A percentile compares a stretch with the other conserved stretches of the same genome.
Evolutionary conservation across 2,888 invertebrate genomes (phyloP).

Genomic region (Plutella xylostella): DNA sequence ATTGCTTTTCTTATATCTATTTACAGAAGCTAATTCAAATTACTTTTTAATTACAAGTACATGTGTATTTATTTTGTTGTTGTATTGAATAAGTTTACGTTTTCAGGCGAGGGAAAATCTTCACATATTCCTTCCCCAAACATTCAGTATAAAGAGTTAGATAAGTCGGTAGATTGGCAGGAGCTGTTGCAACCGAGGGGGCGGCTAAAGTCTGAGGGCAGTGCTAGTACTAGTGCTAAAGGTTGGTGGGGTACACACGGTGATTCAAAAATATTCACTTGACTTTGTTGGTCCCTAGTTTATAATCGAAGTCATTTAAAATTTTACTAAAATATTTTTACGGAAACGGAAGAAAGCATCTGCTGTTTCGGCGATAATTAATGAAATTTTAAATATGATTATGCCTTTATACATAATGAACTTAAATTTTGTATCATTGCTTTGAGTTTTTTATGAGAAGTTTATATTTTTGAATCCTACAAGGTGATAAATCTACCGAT

Average conservation of each 20-base stretch:
- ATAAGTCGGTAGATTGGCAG: constrained; percentile 64
- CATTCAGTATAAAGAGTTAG: constrained; percentile 58
- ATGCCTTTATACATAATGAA: too few relatives aligned
- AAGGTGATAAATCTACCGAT: too few relatives aligned
- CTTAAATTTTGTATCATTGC: too few relatives aligned
- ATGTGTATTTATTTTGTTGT: neutral
- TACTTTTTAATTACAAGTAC: neutral
- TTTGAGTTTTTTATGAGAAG: too few relatives aligned
- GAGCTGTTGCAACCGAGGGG: constrained; percentile 35
- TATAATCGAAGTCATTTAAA: neutral
- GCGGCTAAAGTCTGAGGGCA: constrained; percentile 24
- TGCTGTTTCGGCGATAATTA: too few relatives aligned
- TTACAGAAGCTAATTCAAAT: too few relatives aligned
- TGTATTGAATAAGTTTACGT: constrained; percentile 21
- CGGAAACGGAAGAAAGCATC: too few relatives aligned
- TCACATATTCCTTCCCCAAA: constrained; percentile 50
- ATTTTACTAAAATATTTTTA: too few relatives aligned
- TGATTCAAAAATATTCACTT: neutral
- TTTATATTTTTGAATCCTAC: too few relatives aligned
- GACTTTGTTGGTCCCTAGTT: neutral
- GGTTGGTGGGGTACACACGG: constrained; percentile 54
- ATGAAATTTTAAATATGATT: too few relatives aligned
- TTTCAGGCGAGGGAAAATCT: constrained; percentile 56
- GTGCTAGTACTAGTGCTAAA: constrained; percentile 61
- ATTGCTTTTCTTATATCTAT: neutral